Base-by-base conservation (phyloP, 2,888 invertebrate genomes). In the Phyto melanocephala region DNA sequence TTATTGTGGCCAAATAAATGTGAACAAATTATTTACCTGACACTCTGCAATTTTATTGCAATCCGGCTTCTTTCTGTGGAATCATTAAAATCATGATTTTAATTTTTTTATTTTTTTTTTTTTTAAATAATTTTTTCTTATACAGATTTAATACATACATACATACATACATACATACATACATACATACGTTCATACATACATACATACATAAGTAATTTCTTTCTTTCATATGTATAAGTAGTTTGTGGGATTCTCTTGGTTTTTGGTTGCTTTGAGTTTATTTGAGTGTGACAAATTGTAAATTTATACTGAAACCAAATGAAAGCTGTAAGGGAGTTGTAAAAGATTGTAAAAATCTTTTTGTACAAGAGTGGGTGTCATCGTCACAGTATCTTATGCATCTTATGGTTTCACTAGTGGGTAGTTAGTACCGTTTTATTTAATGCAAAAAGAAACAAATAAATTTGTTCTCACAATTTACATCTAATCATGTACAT, bases 291-390 rank as follows among this genome's bases (percentile, higher is more conserved):
- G 81, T 84, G 82, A 82, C 81, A 81, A 80, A 84, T 78, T 87
- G 86, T 87, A 87, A 77, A 87, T 88, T 85, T 83, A 84, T 85
- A 82, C 65, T 65, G 79, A 80, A 88, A 88, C 67, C 35, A 58
- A 82, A 87, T 86, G 86, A 85, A 71, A 78, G 63, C 70, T 65
- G 28, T 22, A 58, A 67, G 79, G 79, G 72, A 79, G 45, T 56
- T 68, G 62, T 28, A 20, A 71, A 71, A 78, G 71, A 78, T 50
- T 68, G 60, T 62, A 22, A 52, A 67, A 50, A 33, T 22, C 17
- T 50, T 15, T 52, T 10, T 47, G 5, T 35, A 47, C 17, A 22
- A 37, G 71, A 67, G 79, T 79, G 79, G 79, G 79, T 67, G 79
- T 60, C 24, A 15, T 63, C 33, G 28, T n/a, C 50, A 40, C 17